Conservation (phyloP, 92 coral and sea anemone genomes). For the Heteractis magnifica region DNA sequence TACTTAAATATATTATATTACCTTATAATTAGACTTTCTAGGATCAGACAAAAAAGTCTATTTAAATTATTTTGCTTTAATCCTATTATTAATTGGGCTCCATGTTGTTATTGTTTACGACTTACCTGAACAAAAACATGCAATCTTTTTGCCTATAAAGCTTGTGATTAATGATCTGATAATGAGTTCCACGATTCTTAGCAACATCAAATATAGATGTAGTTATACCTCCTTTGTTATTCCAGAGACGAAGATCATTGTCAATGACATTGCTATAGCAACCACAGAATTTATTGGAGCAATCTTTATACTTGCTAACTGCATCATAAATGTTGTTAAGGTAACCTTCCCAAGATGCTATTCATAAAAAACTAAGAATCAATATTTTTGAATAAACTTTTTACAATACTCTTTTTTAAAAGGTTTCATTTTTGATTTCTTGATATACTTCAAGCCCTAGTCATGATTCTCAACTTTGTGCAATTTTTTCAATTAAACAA, state of each 20-base stretch:
- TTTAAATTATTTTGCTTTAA: not conserved
- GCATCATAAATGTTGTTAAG: constrained; percentile 69
- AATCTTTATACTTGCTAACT: constrained; percentile 64
- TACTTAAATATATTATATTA: too few relatives aligned
- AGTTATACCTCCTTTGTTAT: constrained; percentile 79
- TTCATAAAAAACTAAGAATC: not conserved
- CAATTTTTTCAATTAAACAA: too few relatives aligned
- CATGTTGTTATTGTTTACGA: not conserved
- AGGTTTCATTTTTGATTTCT: too few relatives aligned
- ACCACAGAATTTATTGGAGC: constrained; percentile 88
- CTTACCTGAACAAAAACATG: constrained; percentile 92
- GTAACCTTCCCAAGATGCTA: constrained; percentile 88
- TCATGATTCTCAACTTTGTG: too few relatives aligned
- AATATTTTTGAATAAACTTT: too few relatives aligned
- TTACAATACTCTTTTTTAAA: too few relatives aligned
- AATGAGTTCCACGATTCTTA: constrained; percentile 76
- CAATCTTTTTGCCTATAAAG: constrained; percentile 86
- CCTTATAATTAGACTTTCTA: too few relatives aligned
- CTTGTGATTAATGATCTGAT: constrained; percentile 87
- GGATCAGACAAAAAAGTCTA: too few relatives aligned
- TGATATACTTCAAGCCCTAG: too few relatives aligned
- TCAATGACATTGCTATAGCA: constrained; percentile 88
- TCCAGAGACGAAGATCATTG: constrained; percentile 77
- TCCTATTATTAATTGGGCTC: not conserved
- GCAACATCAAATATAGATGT: constrained; percentile 73